Conservation (phyloP, 2,113 vertebrate genomes). For the Anseranas semipalmata region DNA sequence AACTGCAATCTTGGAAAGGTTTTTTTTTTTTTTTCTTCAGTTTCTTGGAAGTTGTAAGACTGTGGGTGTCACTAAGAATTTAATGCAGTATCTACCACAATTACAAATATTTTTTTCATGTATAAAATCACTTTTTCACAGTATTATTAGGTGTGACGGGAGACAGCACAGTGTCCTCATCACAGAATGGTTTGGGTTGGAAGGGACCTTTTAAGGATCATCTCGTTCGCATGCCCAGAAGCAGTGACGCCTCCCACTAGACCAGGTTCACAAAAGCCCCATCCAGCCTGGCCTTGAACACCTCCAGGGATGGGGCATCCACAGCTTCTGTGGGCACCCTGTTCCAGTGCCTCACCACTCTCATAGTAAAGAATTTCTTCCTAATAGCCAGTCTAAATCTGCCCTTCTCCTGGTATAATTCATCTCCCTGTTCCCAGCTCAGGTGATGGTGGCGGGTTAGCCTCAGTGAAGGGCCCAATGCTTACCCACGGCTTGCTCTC, state of each 20-base stretch:
- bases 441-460: background rate
- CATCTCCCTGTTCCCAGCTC: background rate
- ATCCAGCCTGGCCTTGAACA: background rate
- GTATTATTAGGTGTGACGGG: background rate
- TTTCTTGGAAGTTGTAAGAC: background rate
- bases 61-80: background rate
- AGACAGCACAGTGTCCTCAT: background rate
- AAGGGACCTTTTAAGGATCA: background rate
- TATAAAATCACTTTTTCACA: background rate
- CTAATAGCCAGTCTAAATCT: background rate
- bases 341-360: background rate
- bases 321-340: background rate
- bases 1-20: background rate
- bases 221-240: too few species aligned
- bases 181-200: background rate
- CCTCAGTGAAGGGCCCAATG: background rate
- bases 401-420: background rate
- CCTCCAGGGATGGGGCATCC: background rate
- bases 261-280: background rate
- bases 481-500: accelerated
- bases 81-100: background rate
- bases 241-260: background rate
- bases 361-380: background rate
- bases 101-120: background rate
- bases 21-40: background rate